These are phyloP conservation scores for Bothrops jararaca DNA, from an alignment of 2,113 vertebrate species.

Conservation along the genomic window DNA sequence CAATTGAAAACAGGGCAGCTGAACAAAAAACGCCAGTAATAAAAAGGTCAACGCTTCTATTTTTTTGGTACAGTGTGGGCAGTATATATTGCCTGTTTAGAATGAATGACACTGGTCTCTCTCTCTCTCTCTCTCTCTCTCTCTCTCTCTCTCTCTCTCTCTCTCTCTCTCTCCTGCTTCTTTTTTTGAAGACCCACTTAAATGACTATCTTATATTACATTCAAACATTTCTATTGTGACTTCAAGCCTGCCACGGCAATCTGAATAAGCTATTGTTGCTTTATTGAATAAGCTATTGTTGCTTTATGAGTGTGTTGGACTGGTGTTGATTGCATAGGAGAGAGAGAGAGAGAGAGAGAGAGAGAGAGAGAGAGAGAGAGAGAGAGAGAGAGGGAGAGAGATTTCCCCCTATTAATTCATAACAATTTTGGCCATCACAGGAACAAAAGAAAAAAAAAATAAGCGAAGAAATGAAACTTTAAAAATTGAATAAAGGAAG, in stretches of 20 bases:
- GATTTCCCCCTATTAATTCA: conserved; percentile 65
- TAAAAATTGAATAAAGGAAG: conserved; percentile 32
- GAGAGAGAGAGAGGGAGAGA: too few species aligned
- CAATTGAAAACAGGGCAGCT: conserved; percentile 73
- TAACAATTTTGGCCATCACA: conserved; percentile 59
- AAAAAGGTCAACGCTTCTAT: conserved; percentile 94
- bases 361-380: too few species aligned
- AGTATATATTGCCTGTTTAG: conserved; percentile 85
- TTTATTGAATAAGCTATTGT: conserved; percentile 87
- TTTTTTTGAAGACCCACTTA: conserved; percentile 46
- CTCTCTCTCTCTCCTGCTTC: background rate
- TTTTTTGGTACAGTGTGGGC: conserved; percentile 82
- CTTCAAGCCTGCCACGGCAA: conserved; percentile 71
- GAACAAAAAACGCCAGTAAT: conserved; percentile 74
- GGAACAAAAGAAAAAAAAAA: conserved; percentile 65
- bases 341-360: too few species aligned
- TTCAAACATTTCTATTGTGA: conserved; percentile 84
- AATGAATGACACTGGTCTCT: conserved; percentile 82
- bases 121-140: conserved; percentile 53
- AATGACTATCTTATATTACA: conserved; percentile 85
- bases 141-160: background rate
- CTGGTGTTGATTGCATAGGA: conserved; percentile 81
- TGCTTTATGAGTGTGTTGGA: conserved; percentile 77
- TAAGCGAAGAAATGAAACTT: conserved; percentile 54
- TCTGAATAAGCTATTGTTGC: conserved; percentile 84